Evolutionary conservation across 2,113 vertebrate genomes (phyloP).

Genomic region (Rutilus rutilus): DNA sequence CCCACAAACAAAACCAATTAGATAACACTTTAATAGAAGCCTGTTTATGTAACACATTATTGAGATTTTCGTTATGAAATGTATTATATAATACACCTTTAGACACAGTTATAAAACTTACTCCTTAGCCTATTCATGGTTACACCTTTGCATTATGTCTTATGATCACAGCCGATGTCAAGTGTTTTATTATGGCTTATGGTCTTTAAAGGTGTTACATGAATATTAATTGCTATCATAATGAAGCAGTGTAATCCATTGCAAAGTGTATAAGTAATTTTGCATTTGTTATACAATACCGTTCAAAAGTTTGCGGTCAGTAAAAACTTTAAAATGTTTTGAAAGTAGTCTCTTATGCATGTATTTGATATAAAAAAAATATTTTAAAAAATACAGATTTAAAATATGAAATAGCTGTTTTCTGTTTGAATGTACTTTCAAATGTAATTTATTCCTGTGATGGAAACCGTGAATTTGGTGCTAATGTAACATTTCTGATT

Average conservation of each 20-base stretch:
- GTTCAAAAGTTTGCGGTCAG: not conserved
- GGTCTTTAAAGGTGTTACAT: not conserved
- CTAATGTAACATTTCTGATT: not conserved
- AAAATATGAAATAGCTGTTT: not conserved
- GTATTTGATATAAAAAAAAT: too few relatives aligned
- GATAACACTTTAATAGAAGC: not conserved
- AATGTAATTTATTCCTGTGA: not conserved
- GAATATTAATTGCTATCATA: not conserved
- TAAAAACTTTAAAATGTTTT: too few relatives aligned
- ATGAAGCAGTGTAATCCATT: not conserved
- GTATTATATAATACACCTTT: not conserved
- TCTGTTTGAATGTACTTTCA: not conserved
- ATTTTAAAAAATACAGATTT: too few relatives aligned
- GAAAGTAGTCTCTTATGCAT: too few relatives aligned
- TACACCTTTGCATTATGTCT: not conserved
- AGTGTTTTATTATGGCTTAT: not conserved
- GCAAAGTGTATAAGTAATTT: not conserved
- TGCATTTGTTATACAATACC: not conserved
- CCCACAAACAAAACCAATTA: not conserved
- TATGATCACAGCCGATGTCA: too few relatives aligned
- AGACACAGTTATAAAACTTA: not conserved
- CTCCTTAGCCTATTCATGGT: not conserved
- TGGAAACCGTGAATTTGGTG: not conserved
- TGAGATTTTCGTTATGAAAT: not conserved
- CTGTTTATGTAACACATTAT: constrained; percentile 2